Evolutionary conservation across 2,113 vertebrate genomes (phyloP).

Genomic region (Odocoileus hemionus): DNA sequence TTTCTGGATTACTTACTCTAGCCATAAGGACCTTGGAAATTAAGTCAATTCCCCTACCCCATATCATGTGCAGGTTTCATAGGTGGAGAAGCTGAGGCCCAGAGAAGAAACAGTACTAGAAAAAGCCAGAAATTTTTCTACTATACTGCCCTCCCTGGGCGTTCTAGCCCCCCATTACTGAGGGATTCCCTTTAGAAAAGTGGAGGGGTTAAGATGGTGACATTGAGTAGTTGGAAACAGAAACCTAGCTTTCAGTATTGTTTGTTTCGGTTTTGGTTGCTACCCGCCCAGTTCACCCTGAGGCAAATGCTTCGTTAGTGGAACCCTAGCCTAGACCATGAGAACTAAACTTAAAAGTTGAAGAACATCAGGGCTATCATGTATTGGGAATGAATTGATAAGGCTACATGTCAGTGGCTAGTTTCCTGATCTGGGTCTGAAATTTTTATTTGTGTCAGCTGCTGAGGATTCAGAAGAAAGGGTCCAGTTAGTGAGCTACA

Average conservation of each 20-base stretch:
- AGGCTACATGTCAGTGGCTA: not conserved
- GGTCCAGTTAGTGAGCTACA: not conserved
- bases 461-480: not conserved
- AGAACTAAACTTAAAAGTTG: not conserved
- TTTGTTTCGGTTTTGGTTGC: not conserved
- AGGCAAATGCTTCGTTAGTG: not conserved
- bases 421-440: not conserved
- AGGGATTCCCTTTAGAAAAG: not conserved
- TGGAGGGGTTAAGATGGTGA: not conserved
- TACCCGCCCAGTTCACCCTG: not conserved
- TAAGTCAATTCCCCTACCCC: not conserved
- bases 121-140: not conserved
- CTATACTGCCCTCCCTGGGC: not conserved
- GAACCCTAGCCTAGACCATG: not conserved
- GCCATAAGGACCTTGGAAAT: not conserved
- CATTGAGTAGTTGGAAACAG: not conserved
- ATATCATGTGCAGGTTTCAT: not conserved
- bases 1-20: not conserved
- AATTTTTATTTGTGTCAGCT: not conserved
- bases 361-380: not conserved
- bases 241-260: not conserved
- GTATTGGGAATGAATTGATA: not conserved
- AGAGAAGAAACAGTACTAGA: not conserved
- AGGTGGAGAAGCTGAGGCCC: not conserved
- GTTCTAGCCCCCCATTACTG: not conserved